These are phyloP conservation scores for Papilio xuthus DNA, from an alignment of 1,140 invertebrate genomes.

Conservation along the genomic window DNA sequence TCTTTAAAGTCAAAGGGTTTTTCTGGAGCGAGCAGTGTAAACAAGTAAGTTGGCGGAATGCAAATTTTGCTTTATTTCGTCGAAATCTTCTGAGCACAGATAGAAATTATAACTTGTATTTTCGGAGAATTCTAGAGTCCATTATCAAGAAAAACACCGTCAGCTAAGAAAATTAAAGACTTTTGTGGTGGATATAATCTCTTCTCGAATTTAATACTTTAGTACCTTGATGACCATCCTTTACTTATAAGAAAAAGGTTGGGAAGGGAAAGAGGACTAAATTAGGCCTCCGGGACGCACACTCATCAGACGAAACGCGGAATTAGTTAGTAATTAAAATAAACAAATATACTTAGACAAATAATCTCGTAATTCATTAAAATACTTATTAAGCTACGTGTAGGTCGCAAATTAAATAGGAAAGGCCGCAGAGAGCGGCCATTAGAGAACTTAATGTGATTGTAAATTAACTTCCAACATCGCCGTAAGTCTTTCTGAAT, in stretches of 20 bases:
- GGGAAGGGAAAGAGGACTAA: too few species aligned
- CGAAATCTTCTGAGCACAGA: conserved; percentile 1
- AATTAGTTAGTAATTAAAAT: neutral
- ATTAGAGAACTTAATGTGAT: conserved; percentile 30
- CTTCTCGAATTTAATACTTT: too few species aligned
- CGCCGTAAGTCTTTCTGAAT: conserved; percentile 27
- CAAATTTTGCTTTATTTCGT: conserved; percentile 23
- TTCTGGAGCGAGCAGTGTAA: conserved; percentile 7
- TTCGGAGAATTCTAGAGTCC: neutral
- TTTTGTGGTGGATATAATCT: neutral
- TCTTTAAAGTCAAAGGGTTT: neutral
- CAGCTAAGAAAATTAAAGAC: neutral
- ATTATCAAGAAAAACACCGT: neutral
- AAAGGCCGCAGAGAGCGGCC: conserved; percentile 3
- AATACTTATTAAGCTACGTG: conserved; percentile 19
- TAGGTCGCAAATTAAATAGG: conserved; percentile 34
- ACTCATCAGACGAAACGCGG: too few species aligned
- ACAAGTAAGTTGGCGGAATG: conserved; percentile 14
- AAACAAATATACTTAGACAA: neutral
- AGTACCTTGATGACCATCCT: too few species aligned
- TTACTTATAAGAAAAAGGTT: too few species aligned
- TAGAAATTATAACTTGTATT: conserved; percentile 8
- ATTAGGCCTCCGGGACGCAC: too few species aligned
- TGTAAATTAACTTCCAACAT: conserved; percentile 34
- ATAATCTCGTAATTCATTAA: neutral